A percentile compares a stretch with the other conserved stretches of the same genome.
phyloP scores from a whole-genome alignment of 2,888 invertebrate species.

The Rhaphigaster nebulosa region DNA sequence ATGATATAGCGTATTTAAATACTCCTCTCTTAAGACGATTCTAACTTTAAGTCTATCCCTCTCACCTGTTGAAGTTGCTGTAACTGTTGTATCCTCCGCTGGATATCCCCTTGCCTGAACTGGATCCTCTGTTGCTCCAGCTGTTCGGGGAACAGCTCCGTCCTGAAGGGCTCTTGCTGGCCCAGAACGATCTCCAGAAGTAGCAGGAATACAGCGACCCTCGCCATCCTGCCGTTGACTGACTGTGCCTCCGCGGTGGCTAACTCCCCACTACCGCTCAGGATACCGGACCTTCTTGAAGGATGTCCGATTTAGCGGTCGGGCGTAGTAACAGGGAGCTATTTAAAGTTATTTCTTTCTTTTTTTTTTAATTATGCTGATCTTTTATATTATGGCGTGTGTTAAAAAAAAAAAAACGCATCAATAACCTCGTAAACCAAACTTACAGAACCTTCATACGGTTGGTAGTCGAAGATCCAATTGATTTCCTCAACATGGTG shows the following conservation, averaged over 20 bases:
- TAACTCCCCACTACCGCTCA: slow-evolving; percentile 4
- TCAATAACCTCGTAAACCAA: too few species aligned
- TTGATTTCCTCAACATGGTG: too few species aligned
- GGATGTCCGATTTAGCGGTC: neutral
- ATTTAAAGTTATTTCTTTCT: neutral
- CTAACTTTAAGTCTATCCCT: neutral
- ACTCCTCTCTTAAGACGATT: neutral
- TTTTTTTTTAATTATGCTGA: too few species aligned
- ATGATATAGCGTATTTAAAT: neutral
- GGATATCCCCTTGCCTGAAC: slow-evolving; percentile 68
- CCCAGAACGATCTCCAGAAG: slow-evolving; percentile 40
- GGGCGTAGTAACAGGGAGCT: neutral
- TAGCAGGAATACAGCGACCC: neutral
- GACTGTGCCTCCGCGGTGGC: neutral
- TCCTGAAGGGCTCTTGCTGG: slow-evolving; percentile 57
- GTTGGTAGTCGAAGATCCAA: too few species aligned
- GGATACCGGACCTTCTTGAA: slow-evolving; percentile 18
- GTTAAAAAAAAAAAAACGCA: too few species aligned
- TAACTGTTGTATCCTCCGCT: slow-evolving; percentile 67
- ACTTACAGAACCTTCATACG: too few species aligned
- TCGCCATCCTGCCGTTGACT: slow-evolving; percentile 25
- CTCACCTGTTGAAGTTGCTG: slow-evolving; percentile 63
- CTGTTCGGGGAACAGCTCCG: slow-evolving; percentile 67
- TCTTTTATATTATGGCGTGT: too few species aligned
- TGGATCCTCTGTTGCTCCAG: slow-evolving; percentile 67